phyloP scores from a whole-genome alignment of 2,888 invertebrate species.

The Athalia cordata region DNA sequence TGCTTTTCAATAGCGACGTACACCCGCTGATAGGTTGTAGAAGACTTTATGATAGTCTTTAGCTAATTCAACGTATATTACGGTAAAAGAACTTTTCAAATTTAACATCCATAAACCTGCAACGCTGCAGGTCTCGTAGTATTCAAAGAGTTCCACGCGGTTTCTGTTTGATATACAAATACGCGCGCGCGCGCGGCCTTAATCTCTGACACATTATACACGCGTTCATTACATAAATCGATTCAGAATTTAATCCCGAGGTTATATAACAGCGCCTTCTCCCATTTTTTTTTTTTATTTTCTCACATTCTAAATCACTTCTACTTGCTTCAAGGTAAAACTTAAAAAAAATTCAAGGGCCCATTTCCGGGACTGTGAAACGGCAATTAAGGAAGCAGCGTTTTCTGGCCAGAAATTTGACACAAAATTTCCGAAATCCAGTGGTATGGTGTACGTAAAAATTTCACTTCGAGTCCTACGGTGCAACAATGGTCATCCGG shows the following conservation, averaged over 20 bases:
- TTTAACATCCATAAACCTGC: slow-evolving; percentile 18
- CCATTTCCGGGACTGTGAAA: slow-evolving; percentile 16
- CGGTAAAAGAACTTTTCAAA: slow-evolving; percentile 22
- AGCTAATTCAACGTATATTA: slow-evolving; percentile 49
- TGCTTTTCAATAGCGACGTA: slow-evolving; percentile 54
- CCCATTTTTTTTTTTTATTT: background rate
- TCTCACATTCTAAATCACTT: background rate
- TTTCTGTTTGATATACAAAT: slow-evolving; percentile 7
- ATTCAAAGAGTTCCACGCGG: background rate
- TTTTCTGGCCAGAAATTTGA: slow-evolving; percentile 58
- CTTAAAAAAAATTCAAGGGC: slow-evolving; percentile 25
- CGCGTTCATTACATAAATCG: slow-evolving; percentile 32
- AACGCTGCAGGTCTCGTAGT: background rate
- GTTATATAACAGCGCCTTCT: background rate
- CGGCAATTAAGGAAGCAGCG: slow-evolving; percentile 20
- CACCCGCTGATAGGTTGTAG: slow-evolving; percentile 53
- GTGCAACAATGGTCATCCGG: slow-evolving; percentile 20
- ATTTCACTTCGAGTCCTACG: background rate
- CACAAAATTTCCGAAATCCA: slow-evolving; percentile 48
- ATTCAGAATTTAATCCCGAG: slow-evolving; percentile 31
- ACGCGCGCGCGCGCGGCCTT: slow-evolving; percentile 3
- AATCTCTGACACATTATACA: slow-evolving; percentile 22
- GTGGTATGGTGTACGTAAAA: background rate
- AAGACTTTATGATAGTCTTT: slow-evolving; percentile 53
- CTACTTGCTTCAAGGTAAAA: slow-evolving; percentile 14